Base-by-base conservation (phyloP, 2,113 vertebrate genomes). In the Hemichromis elongatus region DNA sequence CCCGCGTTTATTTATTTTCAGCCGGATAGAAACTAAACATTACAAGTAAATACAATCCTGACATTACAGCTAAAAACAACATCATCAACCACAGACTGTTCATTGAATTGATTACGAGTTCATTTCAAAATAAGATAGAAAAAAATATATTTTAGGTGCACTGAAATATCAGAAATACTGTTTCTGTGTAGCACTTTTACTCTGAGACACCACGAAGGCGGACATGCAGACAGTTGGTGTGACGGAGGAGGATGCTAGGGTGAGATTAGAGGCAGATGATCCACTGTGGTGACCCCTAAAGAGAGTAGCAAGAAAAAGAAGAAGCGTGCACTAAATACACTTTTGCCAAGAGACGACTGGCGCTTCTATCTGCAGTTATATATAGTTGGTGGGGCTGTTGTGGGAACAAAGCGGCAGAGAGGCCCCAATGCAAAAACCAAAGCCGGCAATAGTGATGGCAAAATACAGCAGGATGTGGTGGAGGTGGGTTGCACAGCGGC, bases 71-170 rank as follows among this genome's bases (percentile, higher is more conserved):
- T 6, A 10, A 12, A 42, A 68, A 68, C 3, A 1, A 45, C 21
- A n/a, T 45, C 37, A 68, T 68, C 3, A 68, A 4, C 5, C 1
- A 14, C 12, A 66, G 59, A 40, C 35, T 68, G 63, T 42, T 9
- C 37, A 3, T 70, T 21, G 6, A 10, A 7, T 70, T 70, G 45
- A 45, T 70, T 45, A 45, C 4, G 24, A 45, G 3, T 24, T 70
- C 26, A 28, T 70, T 0, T 47, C 14, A 6, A 33, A 33, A 28
- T 28, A 28, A 28, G 28, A 28, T 28, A 28, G 3, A 28, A 45
- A 10, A 42, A 68, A 21, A 45, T 5, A 7, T 0, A 73, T 19
- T 73, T 47, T 73, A 73, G 47, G 21, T 73, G 40, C 1, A 1
- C 9, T 47, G 24, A 73, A 73, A 47, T 45, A 6, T 45, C 6